phyloP scores from a whole-genome alignment of 2,888 invertebrate genomes.

The Siphonodentalium dalli region DNA sequence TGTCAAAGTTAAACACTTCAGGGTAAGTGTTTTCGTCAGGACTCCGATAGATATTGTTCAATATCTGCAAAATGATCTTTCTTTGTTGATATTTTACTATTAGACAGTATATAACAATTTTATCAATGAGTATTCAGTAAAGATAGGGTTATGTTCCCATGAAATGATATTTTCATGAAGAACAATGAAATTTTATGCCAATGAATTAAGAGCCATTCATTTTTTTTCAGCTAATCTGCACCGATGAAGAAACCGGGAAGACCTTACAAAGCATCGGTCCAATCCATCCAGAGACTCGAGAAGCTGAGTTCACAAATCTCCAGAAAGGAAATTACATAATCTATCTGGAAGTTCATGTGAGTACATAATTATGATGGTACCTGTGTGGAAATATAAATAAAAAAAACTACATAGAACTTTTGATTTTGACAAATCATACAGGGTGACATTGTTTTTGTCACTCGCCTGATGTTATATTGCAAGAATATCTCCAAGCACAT shows the following conservation, averaged over 20 bases:
- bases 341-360: constrained; percentile 62
- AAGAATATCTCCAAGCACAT: too few species aligned
- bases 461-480: too few species aligned
- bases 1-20: constrained; percentile 63
- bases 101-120: too few species aligned
- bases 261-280: constrained; percentile 58
- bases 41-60: too few species aligned
- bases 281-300: constrained; percentile 59
- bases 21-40: constrained; percentile 47
- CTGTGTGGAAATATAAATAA: too few species aligned
- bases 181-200: background rate
- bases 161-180: background rate
- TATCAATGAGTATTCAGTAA: too few species aligned
- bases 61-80: too few species aligned
- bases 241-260: constrained; percentile 57
- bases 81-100: too few species aligned
- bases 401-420: too few species aligned
- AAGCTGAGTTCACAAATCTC: constrained; percentile 62
- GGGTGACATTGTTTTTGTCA: too few species aligned
- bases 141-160: background rate
- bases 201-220: background rate
- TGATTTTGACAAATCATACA: too few species aligned
- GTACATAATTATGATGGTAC: constrained; percentile 34
- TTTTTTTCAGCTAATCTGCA: constrained; percentile 52
- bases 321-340: constrained; percentile 59